Evolutionary conservation across 1,140 invertebrate genomes (phyloP), one percentile per base, ranked within the genome.

Genomic region (Zaprionus vittiger): DNA sequence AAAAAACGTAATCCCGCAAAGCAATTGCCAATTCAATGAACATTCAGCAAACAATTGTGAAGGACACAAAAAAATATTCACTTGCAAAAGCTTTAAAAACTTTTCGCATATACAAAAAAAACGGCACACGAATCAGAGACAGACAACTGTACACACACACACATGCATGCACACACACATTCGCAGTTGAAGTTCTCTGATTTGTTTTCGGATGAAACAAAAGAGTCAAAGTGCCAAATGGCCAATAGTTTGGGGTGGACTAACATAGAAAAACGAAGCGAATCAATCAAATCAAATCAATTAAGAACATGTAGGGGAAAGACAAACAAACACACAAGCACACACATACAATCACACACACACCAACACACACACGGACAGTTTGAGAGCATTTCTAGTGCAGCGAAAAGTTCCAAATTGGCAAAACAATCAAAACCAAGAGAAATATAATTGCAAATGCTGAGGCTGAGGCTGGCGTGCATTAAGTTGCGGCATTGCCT

Each of bases 231-330:
- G 80, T 74, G 72, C 66, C 77, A 80, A 86, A 83, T 77, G 62
- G 67, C 56, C 38, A 55, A 68, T 24, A 60, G 24, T 15, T 22
- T 15, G 34, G 31, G n/a, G 15, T 7, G 20, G 6, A 28, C n/a
- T 24, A 49, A 47, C 28, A 74, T 26, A 59, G 26, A 72, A 62
- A 56, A 44, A 66, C 41, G n/a, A 70, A 70, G 66, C 80, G 70
- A 85, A 86, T 82, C 83, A 87, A 83, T 79, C 72, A 79, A 79
- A 72, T 72, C 72, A 86, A 82, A 78, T 78, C 68, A 73, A 81
- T 64, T 56, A 65, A 72, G 31, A 65, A 47, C 73, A 77, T 61
- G 77, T 57, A 62, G 6, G n/a, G 6, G 41, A 47, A 86, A 79
- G 68, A 47, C 72, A 87, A 80, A 81, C 68, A 71, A 76, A 62